A percentile compares a stretch with the other conserved stretches of the same genome.
phyloP scores from a whole-genome alignment of 92 coral and sea anemone genomes.

The Palythoa grandis region DNA sequence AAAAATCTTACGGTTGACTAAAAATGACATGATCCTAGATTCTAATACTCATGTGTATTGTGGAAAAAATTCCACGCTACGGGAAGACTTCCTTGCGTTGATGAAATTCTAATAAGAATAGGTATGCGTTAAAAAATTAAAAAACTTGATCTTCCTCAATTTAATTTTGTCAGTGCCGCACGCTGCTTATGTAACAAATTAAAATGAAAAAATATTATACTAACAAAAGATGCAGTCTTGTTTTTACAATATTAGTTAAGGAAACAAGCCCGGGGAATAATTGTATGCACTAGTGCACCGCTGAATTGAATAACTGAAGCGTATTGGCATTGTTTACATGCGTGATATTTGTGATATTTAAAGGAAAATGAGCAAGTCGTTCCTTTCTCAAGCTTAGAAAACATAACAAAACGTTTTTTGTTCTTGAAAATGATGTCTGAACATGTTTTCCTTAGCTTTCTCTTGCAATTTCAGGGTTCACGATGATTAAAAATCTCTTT shows the following conservation, averaged over 20 bases:
- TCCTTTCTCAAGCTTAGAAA: not conserved
- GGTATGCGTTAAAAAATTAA: too few relatives aligned
- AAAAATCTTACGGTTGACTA: too few relatives aligned
- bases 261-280: constrained; percentile 28
- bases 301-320: constrained; percentile 13
- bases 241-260: constrained; percentile 39
- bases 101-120: too few relatives aligned
- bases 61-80: too few relatives aligned
- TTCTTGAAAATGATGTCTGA: not conserved
- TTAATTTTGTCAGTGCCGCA: not conserved
- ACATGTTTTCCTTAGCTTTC: not conserved
- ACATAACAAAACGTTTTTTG: not conserved
- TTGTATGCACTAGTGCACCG: constrained; percentile 24
- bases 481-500: not conserved
- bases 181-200: not conserved
- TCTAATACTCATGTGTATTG: too few relatives aligned
- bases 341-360: constrained; percentile 32
- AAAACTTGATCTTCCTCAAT: too few relatives aligned
- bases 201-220: constrained; percentile 21
- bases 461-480: not conserved
- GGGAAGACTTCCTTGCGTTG: too few relatives aligned
- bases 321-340: constrained; percentile 23
- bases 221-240: constrained; percentile 4
- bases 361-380: constrained; percentile 9
- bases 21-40: too few relatives aligned